These are phyloP conservation scores for Pachypanchax playfairii DNA, from an alignment of 2,113 vertebrate genomes.

Conservation along the genomic window DNA sequence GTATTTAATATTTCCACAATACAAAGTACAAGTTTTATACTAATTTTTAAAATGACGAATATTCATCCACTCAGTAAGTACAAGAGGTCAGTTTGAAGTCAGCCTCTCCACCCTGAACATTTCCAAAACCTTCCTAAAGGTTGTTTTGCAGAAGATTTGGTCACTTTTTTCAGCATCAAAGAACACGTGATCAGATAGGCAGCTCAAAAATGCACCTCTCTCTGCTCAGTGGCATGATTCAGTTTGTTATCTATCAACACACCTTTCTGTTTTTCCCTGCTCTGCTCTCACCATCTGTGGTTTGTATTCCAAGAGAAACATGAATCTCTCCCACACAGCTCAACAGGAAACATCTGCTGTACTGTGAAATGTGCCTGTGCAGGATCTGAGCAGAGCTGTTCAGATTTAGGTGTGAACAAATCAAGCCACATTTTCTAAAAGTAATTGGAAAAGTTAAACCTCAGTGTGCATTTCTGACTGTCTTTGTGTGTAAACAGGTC, in stretches of 20 bases:
- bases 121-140: not conserved
- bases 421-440: not conserved
- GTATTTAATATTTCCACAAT: no score
- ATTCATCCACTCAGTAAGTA: not conserved
- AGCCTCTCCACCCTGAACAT: not conserved
- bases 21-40: no score
- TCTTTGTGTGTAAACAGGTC: no score
- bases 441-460: no score
- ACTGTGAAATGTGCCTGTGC: constrained; percentile 33
- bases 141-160: not conserved
- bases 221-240: constrained; percentile 20
- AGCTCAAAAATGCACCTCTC: constrained; percentile 20
- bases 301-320: constrained; percentile 59
- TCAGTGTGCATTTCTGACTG: not conserved
- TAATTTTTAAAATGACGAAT: no score
- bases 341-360: constrained; percentile 72
- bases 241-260: constrained; percentile 52
- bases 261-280: constrained; percentile 58
- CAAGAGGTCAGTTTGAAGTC: not conserved
- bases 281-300: constrained; percentile 54
- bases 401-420: constrained; percentile 50
- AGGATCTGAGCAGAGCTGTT: constrained; percentile 35
- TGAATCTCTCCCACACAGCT: constrained; percentile 45
- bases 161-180: constrained; percentile 9
- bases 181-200: constrained; percentile 31